These are phyloP conservation scores for Drosophila varians DNA, from an alignment of 1,140 invertebrate species.

Conservation along the genomic window DNA sequence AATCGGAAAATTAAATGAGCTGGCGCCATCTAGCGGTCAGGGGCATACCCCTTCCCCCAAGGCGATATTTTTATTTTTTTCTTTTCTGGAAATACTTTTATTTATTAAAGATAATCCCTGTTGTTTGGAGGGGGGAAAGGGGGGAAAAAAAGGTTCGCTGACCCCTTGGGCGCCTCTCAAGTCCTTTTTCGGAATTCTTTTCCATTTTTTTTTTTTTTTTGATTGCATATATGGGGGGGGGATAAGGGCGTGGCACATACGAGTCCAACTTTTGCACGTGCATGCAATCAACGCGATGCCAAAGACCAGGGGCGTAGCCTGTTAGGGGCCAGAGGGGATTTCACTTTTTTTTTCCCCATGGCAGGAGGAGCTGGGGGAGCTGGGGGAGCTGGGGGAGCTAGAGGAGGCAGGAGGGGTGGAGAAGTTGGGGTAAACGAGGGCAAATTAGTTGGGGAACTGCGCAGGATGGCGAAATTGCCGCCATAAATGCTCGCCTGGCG, in stretches of 20 bases:
- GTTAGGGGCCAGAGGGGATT: not conserved
- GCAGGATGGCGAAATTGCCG: slow-evolving; percentile 67
- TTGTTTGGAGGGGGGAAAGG: too few relatives aligned
- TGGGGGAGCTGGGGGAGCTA: not conserved
- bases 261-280: slow-evolving; percentile 52
- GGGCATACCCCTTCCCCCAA: not conserved
- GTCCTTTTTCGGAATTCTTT: not conserved
- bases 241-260: slow-evolving; percentile 6
- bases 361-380: not conserved
- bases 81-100: not conserved
- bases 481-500: slow-evolving; percentile 65
- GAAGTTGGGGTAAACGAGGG: slow-evolving; percentile 31
- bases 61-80: not conserved
- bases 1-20: slow-evolving; percentile 13
- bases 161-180: slow-evolving; percentile 3
- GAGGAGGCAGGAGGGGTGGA: not conserved
- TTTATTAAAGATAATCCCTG: not conserved
- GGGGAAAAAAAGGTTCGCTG: slow-evolving; percentile 13
- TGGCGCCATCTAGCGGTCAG: not conserved
- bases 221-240: not conserved
- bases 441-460: slow-evolving; percentile 67
- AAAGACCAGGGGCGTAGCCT: slow-evolving; percentile 17
- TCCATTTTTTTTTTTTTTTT: not conserved
- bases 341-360: not conserved
- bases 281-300: slow-evolving; percentile 58